Conservation (phyloP, 2,797 vertebrate genomes). For the Gymnocypris eckloni region DNA sequence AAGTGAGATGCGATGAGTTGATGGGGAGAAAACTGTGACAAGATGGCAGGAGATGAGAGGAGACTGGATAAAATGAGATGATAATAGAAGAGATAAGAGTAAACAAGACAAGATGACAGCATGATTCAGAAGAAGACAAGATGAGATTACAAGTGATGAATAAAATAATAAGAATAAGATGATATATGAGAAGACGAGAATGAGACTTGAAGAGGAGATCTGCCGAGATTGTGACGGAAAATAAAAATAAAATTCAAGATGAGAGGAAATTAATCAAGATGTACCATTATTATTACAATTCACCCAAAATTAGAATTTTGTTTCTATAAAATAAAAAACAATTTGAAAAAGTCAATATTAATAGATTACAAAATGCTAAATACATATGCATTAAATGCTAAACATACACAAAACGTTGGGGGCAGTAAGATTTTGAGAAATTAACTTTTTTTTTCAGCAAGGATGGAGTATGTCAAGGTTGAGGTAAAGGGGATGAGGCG, state of each 20-base stretch:
- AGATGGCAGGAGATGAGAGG: background rate
- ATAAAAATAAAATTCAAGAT: background rate
- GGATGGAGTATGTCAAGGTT: too few relatives aligned
- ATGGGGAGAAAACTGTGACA: conserved; percentile 28
- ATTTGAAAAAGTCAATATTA: too few relatives aligned
- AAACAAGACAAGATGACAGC: background rate
- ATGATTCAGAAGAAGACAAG: background rate
- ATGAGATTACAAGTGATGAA: background rate
- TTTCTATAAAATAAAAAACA: background rate
- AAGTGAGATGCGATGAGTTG: conserved; percentile 13
- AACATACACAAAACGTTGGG: too few relatives aligned
- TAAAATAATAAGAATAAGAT: background rate
- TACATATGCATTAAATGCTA: too few relatives aligned
- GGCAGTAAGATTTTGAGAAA: too few relatives aligned
- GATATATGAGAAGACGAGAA: background rate
- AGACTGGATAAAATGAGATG: background rate
- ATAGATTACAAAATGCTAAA: background rate
- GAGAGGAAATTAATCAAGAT: background rate
- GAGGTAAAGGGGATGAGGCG: too few relatives aligned
- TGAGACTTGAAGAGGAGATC: background rate
- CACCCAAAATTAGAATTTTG: background rate
- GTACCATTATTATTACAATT: background rate
- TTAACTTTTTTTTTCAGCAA: too few relatives aligned
- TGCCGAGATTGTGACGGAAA: rapidly evolving
- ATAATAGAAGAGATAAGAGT: background rate